Conservation (phyloP, 2,888 invertebrate species). For the Electrophaes corylata region DNA sequence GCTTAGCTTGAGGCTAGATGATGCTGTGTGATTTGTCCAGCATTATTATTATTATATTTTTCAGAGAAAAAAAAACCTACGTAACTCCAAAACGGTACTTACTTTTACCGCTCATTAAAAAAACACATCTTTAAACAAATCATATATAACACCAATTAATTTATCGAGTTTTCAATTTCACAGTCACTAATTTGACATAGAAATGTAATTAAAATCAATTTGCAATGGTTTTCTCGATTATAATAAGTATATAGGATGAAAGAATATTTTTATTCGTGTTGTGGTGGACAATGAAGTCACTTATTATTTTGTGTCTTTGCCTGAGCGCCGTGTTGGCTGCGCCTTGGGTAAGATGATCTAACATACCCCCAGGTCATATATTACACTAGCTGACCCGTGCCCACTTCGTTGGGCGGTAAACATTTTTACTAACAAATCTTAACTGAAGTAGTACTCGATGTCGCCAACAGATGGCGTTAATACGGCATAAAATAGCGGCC, state of each 20-base stretch:
- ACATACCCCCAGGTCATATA: too few relatives aligned
- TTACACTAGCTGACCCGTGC: too few relatives aligned
- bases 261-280: constrained; percentile 19
- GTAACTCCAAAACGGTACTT: not conserved
- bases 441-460: too few relatives aligned
- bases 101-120: not conserved
- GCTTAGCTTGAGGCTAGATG: too few relatives aligned
- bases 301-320: constrained; percentile 43
- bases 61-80: not conserved
- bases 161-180: constrained; percentile 40
- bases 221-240: constrained; percentile 38
- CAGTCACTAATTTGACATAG: constrained; percentile 39
- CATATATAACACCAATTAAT: constrained; percentile 9
- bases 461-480: too few relatives aligned
- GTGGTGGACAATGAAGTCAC: constrained; percentile 44
- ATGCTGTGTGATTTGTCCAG: too few relatives aligned
- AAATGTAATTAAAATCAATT: constrained; percentile 49
- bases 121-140: not conserved
- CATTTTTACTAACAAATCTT: too few relatives aligned
- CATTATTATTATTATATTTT: too few relatives aligned
- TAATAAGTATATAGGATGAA: constrained; percentile 32
- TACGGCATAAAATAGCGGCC: too few relatives aligned
- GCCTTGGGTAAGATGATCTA: constrained; percentile 33
- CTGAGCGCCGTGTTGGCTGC: constrained; percentile 38
- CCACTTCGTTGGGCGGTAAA: too few relatives aligned